phyloP scores from a whole-genome alignment of 1,140 invertebrate species.

The Phortica variegata region DNA sequence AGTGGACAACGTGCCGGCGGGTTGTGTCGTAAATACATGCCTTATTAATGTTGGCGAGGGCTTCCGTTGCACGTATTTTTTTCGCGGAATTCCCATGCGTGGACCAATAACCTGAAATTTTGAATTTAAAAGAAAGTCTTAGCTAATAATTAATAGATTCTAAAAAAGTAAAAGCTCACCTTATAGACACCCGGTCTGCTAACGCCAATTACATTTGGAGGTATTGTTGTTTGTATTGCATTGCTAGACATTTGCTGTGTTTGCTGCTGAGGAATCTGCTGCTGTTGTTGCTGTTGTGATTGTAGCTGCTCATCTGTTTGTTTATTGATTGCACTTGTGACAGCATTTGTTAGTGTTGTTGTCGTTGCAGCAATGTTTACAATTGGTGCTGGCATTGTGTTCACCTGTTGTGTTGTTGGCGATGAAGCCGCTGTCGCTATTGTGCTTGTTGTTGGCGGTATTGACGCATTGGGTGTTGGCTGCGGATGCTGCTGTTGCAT shows the following conservation, averaged over 20 bases:
- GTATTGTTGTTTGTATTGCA: constrained; percentile 11
- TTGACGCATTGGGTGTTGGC: too few species aligned
- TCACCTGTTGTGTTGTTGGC: constrained; percentile 13
- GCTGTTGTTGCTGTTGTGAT: constrained; percentile 14
- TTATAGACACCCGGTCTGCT: constrained; percentile 52
- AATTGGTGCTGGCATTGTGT: too few species aligned
- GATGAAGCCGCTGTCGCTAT: constrained; percentile 6
- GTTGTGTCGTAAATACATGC: constrained; percentile 36
- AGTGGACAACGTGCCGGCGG: not conserved
- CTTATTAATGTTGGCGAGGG: constrained; percentile 50
- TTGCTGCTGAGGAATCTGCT: constrained; percentile 24
- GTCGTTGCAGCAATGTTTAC: constrained; percentile 24
- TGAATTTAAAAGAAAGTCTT: not conserved
- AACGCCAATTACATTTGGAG: constrained; percentile 48
- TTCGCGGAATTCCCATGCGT: constrained; percentile 52
- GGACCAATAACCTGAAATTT: constrained; percentile 52
- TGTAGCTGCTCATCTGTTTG: constrained; percentile 21
- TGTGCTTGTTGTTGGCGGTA: not conserved
- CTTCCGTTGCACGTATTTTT: constrained; percentile 54
- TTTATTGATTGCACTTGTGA: constrained; percentile 35
- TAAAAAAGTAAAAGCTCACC: constrained; percentile 17
- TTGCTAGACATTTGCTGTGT: constrained; percentile 26
- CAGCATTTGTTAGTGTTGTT: constrained; percentile 32
- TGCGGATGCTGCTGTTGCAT: constrained; percentile 33
- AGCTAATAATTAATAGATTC: not conserved